Conservation (phyloP, 2,113 vertebrate species). For the Pungitius pungitius region DNA sequence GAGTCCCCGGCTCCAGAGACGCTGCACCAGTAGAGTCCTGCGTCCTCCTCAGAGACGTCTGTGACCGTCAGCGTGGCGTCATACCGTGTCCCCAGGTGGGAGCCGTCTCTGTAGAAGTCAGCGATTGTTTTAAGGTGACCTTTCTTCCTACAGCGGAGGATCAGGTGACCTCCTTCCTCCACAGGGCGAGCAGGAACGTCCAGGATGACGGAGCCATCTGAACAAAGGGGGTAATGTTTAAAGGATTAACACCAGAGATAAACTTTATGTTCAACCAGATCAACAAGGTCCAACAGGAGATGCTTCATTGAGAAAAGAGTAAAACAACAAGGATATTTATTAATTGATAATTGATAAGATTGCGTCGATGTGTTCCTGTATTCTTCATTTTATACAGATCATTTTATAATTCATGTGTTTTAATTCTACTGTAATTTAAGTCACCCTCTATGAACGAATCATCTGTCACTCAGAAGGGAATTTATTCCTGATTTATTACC, state of each 20-base stretch:
- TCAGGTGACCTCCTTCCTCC: background rate
- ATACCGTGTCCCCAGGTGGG: fast-evolving
- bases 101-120: constrained; percentile 43
- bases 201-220: constrained; percentile 29
- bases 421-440: no score
- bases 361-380: no score
- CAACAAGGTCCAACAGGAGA: background rate
- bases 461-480: no score
- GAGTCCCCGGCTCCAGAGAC: constrained; percentile 31
- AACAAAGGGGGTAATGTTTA: background rate
- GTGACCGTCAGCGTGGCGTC: constrained; percentile 10
- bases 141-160: fast-evolving
- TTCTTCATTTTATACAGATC: no score
- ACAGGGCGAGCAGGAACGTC: fast-evolving
- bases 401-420: no score
- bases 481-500: no score
- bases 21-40: constrained; percentile 52
- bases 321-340: no score
- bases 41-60: constrained; percentile 33
- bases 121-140: fast-evolving
- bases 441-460: no score
- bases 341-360: no score
- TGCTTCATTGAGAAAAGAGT: no score
- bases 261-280: background rate
- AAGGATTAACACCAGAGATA: no score